These are phyloP conservation scores for Strigamia crassipes DNA, from an alignment of 2,888 invertebrate species.

Conservation along the genomic window DNA sequence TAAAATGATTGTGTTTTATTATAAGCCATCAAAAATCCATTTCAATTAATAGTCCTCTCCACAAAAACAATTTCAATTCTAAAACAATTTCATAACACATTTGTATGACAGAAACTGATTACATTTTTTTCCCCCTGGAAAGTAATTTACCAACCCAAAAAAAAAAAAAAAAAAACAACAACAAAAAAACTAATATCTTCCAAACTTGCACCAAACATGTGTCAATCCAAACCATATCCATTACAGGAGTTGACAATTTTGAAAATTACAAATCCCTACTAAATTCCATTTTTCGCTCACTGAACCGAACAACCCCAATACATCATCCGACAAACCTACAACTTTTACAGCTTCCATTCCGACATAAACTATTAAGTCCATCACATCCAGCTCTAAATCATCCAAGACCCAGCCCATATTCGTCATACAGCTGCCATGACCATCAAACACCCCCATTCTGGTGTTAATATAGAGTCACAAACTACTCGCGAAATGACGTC, in stretches of 20 bases:
- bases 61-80: too few relatives aligned
- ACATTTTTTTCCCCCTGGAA: too few relatives aligned
- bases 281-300: constrained; percentile 12
- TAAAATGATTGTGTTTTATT: too few relatives aligned
- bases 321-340: neutral
- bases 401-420: neutral
- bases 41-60: too few relatives aligned
- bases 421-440: neutral
- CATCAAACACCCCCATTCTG: neutral
- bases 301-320: constrained; percentile 1
- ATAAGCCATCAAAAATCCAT: too few relatives aligned
- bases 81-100: too few relatives aligned
- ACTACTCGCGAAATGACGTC: neutral
- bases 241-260: neutral
- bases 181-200: neutral
- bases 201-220: neutral
- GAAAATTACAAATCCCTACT: neutral
- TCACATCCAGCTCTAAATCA: neutral
- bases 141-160: neutral
- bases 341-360: neutral
- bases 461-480: neutral
- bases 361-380: constrained; percentile 13
- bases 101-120: too few relatives aligned
- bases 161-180: neutral
- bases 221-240: neutral